Evolutionary conservation across 2,113 vertebrate genomes (phyloP), one percentile per base, ranked within the genome.

Genomic region (Glareola pratincola): DNA sequence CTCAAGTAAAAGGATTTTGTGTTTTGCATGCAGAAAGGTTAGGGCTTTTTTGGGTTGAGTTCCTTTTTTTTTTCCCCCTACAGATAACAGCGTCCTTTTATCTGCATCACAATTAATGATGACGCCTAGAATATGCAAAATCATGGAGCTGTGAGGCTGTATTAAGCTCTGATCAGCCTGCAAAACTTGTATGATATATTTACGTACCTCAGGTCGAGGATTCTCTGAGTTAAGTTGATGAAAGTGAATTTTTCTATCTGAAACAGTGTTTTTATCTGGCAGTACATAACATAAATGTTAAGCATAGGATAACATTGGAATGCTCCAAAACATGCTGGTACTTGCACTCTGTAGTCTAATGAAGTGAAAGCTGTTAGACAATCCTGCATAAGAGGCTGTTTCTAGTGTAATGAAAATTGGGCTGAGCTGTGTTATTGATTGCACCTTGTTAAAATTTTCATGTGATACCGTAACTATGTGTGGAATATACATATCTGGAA

Each of bases 51-150:
- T 15, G 6, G 27, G 14, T 19, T 71, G 12, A 24, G 41, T 54
- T 18, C 17, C 26, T 2, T 3, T 17, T 29, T 29, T 22, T 16
- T 67, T 7, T 4, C 2, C 5, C 20, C 30, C 9, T 8, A 3
- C 14, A n/a, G 14, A 43, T 68, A 66, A 37, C 8, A 57, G 5
- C n/a, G 9, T 37, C 57, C 30, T 84, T 81, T 96, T 73, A 81
- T 48, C 73, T 67, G 22, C 29, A 50, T 57, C 29, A 32, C 18
- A 79, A 27, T 53, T 82, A 82, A 76, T 29, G 37, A 34, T 2
- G 23, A 2, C 39, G 71, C 32, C 47, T 71, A 88, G 23, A 93
- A 59, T 32, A 86, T 32, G 39, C 26, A 83, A 53, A 74, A 73
- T 50, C 43, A 66, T 54, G 34, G 21, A 85, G 12, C 23, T 2